Evolutionary conservation across 1,140 invertebrate genomes (phyloP).

Genomic region (Drosophila guanche): DNA sequence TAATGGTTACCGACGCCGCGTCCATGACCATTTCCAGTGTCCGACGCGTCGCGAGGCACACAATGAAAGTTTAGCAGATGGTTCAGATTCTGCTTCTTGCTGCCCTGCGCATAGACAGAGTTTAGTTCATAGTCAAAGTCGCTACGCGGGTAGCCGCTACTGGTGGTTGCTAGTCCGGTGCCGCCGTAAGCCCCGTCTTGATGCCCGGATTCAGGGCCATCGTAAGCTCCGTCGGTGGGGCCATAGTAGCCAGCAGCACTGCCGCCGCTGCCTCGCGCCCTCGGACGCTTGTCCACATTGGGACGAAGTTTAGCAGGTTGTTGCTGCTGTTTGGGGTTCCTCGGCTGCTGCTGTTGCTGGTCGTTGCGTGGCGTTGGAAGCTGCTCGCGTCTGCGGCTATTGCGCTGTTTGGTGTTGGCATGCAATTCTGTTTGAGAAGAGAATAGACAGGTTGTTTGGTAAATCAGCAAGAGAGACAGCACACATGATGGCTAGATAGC

Average conservation of each 20-base stretch:
- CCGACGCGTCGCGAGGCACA: constrained; percentile 85
- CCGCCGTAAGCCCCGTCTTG: constrained; percentile 58
- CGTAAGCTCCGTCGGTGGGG: constrained; percentile 25
- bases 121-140: constrained; percentile 89
- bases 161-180: constrained; percentile 63
- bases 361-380: constrained; percentile 68
- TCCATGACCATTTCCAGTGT: constrained; percentile 48
- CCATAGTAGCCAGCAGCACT: constrained; percentile 21
- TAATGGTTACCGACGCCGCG: constrained; percentile 77
- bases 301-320: constrained; percentile 62
- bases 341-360: constrained; percentile 40
- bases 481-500: neutral
- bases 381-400: constrained; percentile 74
- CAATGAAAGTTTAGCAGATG: constrained; percentile 95
- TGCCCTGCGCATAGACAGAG: constrained; percentile 91
- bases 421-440: constrained; percentile 56
- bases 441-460: neutral
- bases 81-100: constrained; percentile 96
- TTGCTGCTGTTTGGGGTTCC: constrained; percentile 32
- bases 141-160: constrained; percentile 61
- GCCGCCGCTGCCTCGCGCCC: constrained; percentile 47
- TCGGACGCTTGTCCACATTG: constrained; percentile 81
- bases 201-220: constrained; percentile 38
- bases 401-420: constrained; percentile 64
- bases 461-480: neutral